A percentile compares a stretch with the other conserved stretches of the same genome.
These are phyloP conservation scores for Lamprologus speciosus DNA, from an alignment of 2,113 vertebrate genomes.

Conservation along the genomic window DNA sequence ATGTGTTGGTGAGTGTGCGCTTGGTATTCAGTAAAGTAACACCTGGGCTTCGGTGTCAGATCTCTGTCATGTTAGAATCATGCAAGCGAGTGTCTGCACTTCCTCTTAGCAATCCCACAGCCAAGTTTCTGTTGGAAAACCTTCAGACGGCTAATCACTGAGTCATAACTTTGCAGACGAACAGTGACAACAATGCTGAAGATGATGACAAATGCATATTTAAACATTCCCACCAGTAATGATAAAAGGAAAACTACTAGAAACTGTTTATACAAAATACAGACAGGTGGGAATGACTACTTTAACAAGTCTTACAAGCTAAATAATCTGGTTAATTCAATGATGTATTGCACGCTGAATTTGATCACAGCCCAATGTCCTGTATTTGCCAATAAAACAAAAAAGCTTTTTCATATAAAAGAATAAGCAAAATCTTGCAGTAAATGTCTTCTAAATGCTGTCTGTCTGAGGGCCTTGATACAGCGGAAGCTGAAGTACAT, in stretches of 20 bases:
- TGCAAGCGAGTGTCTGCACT: neutral
- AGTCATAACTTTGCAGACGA: constrained; percentile 26
- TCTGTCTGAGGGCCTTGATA: neutral
- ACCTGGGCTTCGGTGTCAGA: constrained; percentile 5
- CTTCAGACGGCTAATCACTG: neutral
- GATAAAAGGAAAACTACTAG: neutral
- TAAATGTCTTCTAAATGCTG: constrained; percentile 20
- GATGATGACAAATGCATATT: neutral
- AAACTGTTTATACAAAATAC: neutral
- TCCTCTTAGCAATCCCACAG: neutral
- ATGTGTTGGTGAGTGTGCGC: neutral
- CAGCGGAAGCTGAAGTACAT: constrained; percentile 31
- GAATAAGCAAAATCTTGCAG: neutral
- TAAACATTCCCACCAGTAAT: neutral
- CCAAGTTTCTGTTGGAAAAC: constrained; percentile 20
- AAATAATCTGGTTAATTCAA: neutral
- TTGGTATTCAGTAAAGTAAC: neutral
- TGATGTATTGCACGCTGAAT: neutral
- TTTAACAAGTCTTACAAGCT: neutral
- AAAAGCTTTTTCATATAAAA: constrained; percentile 22
- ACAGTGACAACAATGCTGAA: neutral
- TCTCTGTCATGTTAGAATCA: constrained; percentile 2
- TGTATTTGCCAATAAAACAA: neutral
- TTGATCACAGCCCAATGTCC: neutral
- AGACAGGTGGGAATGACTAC: fast-evolving